A percentile compares a stretch with the other conserved stretches of the same genome.
These are phyloP conservation scores for Cryptoprocta ferox DNA, from an alignment of 2,797 vertebrate genomes.

Conservation along the genomic window DNA sequence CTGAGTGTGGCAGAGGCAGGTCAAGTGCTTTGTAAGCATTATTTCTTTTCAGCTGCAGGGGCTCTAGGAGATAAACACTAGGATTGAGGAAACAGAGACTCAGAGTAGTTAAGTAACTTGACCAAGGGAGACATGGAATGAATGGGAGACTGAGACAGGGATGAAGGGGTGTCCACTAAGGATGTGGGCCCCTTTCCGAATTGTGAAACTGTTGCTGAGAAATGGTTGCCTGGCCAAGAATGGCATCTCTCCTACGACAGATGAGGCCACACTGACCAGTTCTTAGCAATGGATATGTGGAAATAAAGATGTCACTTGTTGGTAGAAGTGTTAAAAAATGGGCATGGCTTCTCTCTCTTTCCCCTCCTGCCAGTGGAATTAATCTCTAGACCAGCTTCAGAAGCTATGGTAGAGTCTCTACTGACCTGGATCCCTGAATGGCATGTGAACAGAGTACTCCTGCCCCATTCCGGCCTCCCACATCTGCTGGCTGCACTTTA, in stretches of 20 bases:
- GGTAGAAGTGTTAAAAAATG: background rate
- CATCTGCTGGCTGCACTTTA: background rate
- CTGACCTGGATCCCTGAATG: background rate
- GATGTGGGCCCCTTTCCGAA: background rate
- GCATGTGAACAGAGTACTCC: background rate
- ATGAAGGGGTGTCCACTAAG: background rate
- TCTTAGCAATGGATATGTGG: background rate
- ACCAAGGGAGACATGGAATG: background rate
- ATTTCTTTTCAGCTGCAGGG: background rate
- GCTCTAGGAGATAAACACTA: background rate
- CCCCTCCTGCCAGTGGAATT: background rate
- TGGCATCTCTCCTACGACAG: background rate
- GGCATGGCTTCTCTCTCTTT: background rate
- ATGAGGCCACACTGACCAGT: background rate
- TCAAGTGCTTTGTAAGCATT: background rate
- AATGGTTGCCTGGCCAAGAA: background rate
- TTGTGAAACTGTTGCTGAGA: background rate
- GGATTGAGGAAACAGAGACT: background rate
- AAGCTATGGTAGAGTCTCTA: background rate
- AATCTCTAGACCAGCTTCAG: background rate
- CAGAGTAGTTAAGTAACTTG: background rate
- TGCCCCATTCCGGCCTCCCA: background rate
- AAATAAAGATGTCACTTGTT: background rate
- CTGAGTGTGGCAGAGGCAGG: background rate
- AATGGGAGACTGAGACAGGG: background rate